Percentiles rank a stretch among this genome's conserved stretches.
Evolutionary conservation across 2,113 vertebrate genomes (phyloP).

Genomic region (Hemichromis elongatus): DNA sequence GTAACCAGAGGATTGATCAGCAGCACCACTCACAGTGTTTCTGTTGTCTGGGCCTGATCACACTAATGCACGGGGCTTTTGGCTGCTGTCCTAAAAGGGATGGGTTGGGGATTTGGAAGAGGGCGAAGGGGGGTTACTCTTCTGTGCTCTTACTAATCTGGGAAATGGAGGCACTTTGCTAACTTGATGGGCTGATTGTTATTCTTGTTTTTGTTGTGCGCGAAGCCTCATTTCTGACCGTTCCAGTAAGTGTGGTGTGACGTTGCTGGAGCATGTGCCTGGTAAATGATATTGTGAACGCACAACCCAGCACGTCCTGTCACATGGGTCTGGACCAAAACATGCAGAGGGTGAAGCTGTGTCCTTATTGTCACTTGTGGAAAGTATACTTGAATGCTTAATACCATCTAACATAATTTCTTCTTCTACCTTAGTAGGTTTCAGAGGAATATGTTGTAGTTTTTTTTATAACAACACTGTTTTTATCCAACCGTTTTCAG

Average conservation of each 20-base stretch:
- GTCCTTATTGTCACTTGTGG: background rate
- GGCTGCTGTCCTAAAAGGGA: conserved; percentile 24
- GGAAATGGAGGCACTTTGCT: conserved; percentile 52
- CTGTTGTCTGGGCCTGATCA: conserved; percentile 59
- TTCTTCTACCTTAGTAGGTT: background rate
- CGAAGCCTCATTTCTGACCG: background rate
- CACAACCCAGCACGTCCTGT: background rate
- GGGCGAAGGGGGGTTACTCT: conserved; percentile 7
- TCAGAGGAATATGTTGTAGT: background rate
- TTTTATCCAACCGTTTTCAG: background rate
- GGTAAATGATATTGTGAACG: conserved; percentile 1
- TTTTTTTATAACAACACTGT: background rate
- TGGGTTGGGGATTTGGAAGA: conserved; percentile 28
- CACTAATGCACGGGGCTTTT: conserved; percentile 45
- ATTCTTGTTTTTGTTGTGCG: conserved; percentile 9
- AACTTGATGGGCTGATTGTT: conserved; percentile 14
- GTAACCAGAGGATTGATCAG: conserved; percentile 68
- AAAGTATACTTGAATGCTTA: background rate
- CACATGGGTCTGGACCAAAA: background rate
- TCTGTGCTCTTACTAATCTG: conserved; percentile 44
- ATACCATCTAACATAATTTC: background rate
- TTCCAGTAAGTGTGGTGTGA: conserved; percentile 4
- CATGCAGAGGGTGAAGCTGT: background rate
- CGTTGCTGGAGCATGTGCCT: background rate
- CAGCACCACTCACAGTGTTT: conserved; percentile 56